Percentiles rank a stretch among this genome's conserved stretches.
Evolutionary conservation across 2,797 vertebrate genomes (phyloP).

Genomic region (Micromesistius poutassou): DNA sequence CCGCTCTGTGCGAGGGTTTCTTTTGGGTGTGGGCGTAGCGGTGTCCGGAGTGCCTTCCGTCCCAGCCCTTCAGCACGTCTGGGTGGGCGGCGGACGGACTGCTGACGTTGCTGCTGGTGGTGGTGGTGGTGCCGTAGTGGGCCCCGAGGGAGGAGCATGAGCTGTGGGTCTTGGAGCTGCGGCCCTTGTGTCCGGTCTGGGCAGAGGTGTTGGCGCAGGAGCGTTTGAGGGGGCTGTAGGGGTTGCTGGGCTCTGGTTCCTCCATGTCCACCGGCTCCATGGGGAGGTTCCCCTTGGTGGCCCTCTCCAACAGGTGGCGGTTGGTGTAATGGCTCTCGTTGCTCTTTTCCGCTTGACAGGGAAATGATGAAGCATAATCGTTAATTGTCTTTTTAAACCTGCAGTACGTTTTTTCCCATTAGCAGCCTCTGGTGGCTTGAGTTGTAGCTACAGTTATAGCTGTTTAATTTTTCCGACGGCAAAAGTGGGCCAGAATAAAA

Average conservation of each 20-base stretch:
- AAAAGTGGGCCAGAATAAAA: background rate
- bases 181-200: conserved; percentile 82
- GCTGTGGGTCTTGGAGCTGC: conserved; percentile 73
- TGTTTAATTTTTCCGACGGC: background rate
- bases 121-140: conserved; percentile 69
- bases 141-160: conserved; percentile 81
- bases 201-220: conserved; percentile 79
- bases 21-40: conserved; percentile 64
- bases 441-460: background rate
- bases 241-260: conserved; percentile 78
- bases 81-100: conserved; percentile 46
- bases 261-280: conserved; percentile 83
- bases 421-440: background rate
- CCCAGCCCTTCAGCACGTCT: conserved; percentile 79
- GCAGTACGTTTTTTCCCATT: background rate
- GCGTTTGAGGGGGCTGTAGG: conserved; percentile 84
- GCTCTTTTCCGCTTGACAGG: conserved; percentile 84
- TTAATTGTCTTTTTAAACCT: background rate
- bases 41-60: conserved; percentile 81
- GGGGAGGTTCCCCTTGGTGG: conserved; percentile 85
- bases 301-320: conserved; percentile 84
- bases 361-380: background rate
- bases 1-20: conserved; percentile 76
- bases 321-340: conserved; percentile 89
- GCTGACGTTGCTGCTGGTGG: background rate